Evolutionary conservation across 1,140 invertebrate genomes (phyloP).

Genomic region (Hirudo medicinalis): DNA sequence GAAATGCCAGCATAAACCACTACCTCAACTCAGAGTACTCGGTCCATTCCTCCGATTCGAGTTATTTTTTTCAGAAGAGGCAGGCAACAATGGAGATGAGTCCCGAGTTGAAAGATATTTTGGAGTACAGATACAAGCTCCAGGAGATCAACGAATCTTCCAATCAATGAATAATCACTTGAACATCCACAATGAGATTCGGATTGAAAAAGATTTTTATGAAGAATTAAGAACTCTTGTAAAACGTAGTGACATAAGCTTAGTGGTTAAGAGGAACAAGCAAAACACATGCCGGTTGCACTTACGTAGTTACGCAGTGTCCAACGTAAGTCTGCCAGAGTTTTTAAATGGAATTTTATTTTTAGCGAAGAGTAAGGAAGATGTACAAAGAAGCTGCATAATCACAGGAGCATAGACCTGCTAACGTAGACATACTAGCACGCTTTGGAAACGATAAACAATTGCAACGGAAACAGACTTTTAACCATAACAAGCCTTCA

Average conservation of each 20-base stretch:
- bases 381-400: too few relatives aligned
- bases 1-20: slow-evolving; percentile 7
- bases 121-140: slow-evolving; percentile 2
- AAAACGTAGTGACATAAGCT: not conserved
- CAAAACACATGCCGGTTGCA: not conserved
- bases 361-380: too few relatives aligned
- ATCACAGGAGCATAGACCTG: too few relatives aligned
- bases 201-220: not conserved
- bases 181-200: not conserved
- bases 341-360: too few relatives aligned
- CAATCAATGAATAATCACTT: not conserved
- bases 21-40: not conserved
- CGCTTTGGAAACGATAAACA: too few relatives aligned
- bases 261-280: not conserved
- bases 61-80: not conserved
- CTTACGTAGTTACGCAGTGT: not conserved
- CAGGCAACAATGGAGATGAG: not conserved
- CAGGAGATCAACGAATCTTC: slow-evolving; percentile 5
- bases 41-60: not conserved
- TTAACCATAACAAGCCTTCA: too few relatives aligned
- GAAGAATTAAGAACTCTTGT: not conserved
- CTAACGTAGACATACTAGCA: too few relatives aligned
- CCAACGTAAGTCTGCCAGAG: too few relatives aligned
- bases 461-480: too few relatives aligned
- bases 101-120: not conserved